Conservation (phyloP, 2,113 vertebrate species). For the Alethe castanea region DNA sequence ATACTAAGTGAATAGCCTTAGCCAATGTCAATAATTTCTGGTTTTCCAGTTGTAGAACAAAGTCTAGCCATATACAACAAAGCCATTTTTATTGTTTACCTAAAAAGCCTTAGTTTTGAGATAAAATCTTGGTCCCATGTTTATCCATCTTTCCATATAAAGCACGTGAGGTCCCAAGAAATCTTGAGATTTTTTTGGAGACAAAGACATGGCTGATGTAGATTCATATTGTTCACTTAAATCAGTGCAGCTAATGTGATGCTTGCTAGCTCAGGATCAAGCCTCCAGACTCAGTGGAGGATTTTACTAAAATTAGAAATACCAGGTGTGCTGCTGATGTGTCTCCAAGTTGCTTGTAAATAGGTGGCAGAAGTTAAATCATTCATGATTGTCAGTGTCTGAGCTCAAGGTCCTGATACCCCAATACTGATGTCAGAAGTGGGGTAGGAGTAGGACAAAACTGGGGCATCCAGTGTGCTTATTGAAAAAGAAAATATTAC, state of each 20-base stretch:
- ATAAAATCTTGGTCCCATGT: neutral
- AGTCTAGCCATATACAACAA: neutral
- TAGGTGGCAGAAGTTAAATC: neutral
- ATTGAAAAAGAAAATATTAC: neutral
- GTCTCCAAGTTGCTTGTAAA: neutral
- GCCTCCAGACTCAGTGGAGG: neutral
- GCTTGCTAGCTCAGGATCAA: neutral
- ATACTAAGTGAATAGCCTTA: neutral
- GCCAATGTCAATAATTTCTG: neutral
- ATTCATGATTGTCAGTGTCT: neutral
- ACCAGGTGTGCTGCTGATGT: neutral
- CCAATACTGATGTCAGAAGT: neutral
- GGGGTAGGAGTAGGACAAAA: neutral
- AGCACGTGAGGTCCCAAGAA: neutral
- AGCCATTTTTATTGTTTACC: neutral
- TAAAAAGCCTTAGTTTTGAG: neutral
- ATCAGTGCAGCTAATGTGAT: neutral
- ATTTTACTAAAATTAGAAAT: neutral
- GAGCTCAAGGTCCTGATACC: neutral
- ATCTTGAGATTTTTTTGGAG: neutral
- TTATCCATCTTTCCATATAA: neutral
- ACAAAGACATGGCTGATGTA: neutral
- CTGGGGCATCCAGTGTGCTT: neutral
- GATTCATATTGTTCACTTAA: neutral
- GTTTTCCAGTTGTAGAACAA: constrained; percentile 4